Base-by-base conservation (phyloP, 2,113 vertebrate species). In the Oceanites oceanicus region DNA sequence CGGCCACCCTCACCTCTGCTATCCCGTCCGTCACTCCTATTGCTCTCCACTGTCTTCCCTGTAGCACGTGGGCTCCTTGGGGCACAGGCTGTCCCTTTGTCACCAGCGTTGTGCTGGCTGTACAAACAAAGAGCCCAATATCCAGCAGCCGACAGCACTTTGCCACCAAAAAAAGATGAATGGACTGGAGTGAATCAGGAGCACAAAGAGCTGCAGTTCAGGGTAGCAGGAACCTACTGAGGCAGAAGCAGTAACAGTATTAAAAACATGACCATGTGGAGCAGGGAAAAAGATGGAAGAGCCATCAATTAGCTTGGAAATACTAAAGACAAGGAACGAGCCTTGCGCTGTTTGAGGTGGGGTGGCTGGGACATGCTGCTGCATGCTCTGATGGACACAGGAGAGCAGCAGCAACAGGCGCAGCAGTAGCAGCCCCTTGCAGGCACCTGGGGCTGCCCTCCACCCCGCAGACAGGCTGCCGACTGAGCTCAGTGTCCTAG, bases 121-220 rank as follows among this genome's bases (percentile, higher is more conserved):
- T 49, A 56, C 77, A 94, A 86, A 97, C 94, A 97, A 97, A 97
- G 96, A 95, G 81, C 74, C 92, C 90, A 95, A 95, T 96, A 96
- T 97, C 91, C 94, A 96, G 77, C 84, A 91, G 72, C 92, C n/a
- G 86, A 95, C 84, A 89, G 97, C 86, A 85, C 80, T 97, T 81
- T 79, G 86, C 92, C 74, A 96, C 84, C 42, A 82, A 85, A 90
- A 78, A 92, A 86, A 86, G 74, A 96, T 97, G 92, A 97, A 97
- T 94, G 95, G 92, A 87, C 92, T 94, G 70, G 86, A 94, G 97
- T 94, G 86, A 97, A 96, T 96, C 86, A 84, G 77, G 32, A 91
- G 62, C 76, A 96, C 83, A 96, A 97, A 96, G 95, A 83, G 83
- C 96, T 84, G 76, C 65, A 97, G 80, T 94, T 91, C 52, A 75